These are phyloP conservation scores for Peribatodes rhomboidaria DNA, from an alignment of 2,888 invertebrate genomes.

Conservation along the genomic window DNA sequence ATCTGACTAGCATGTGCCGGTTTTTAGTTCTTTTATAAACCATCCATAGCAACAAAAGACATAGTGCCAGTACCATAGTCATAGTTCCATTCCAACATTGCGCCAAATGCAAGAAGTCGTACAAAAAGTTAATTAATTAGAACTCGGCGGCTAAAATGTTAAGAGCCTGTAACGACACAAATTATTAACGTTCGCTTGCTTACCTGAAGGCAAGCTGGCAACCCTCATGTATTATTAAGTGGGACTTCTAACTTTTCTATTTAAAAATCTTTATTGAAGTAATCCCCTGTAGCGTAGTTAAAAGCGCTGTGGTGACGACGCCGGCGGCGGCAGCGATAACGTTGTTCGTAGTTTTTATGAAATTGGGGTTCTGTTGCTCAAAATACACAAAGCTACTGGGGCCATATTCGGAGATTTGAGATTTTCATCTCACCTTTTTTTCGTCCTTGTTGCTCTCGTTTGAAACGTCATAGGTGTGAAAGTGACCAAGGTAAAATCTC, in stretches of 20 bases:
- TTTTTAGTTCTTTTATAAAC: too few relatives aligned
- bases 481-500: too few relatives aligned
- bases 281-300: conserved; percentile 42
- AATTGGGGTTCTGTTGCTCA: neutral
- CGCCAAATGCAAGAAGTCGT: conserved; percentile 22
- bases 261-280: conserved; percentile 44
- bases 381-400: too few relatives aligned
- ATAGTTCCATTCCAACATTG: neutral
- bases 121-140: conserved; percentile 43
- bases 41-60: too few relatives aligned
- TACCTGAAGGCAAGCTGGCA: conserved; percentile 33
- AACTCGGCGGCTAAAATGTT: conserved; percentile 22
- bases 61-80: neutral
- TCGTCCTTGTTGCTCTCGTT: too few relatives aligned
- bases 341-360: neutral
- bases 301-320: conserved; percentile 29
- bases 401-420: too few relatives aligned
- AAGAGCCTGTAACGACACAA: conserved; percentile 30
- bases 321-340: neutral
- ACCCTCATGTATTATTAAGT: conserved; percentile 40
- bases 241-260: conserved; percentile 39
- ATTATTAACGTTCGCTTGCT: conserved; percentile 40
- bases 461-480: too few relatives aligned
- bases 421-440: too few relatives aligned
- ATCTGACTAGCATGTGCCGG: too few relatives aligned